Evolutionary conservation across 1,140 invertebrate species (phyloP).

Genomic region (Pomacea maculata): DNA sequence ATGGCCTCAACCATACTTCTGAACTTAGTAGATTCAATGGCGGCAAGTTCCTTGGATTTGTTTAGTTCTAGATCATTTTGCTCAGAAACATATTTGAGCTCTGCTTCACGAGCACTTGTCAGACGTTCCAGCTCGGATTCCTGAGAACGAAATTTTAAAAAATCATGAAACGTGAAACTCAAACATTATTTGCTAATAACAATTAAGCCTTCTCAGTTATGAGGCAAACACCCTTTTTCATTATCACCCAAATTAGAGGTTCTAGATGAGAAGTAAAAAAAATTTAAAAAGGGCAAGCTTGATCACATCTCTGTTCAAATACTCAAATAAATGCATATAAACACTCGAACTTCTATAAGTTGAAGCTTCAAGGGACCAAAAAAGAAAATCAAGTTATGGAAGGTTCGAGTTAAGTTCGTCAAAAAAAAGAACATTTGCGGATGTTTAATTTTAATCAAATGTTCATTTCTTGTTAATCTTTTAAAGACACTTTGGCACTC

Average conservation of each 20-base stretch:
- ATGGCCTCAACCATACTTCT: constrained; percentile 66
- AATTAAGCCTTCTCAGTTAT: not conserved
- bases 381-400: no score
- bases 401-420: no score
- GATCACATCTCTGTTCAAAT: not conserved
- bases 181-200: no score
- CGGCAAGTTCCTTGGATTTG: constrained; percentile 62
- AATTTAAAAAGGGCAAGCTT: not conserved
- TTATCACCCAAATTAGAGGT: not conserved
- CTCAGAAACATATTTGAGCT: constrained; percentile 64
- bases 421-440: no score
- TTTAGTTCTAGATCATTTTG: constrained; percentile 67
- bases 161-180: not conserved
- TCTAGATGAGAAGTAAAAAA: not conserved
- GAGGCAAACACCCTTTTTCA: not conserved
- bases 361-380: no score
- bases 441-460: no score
- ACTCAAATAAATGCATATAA: not conserved
- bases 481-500: no score
- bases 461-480: no score
- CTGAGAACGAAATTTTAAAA: not conserved
- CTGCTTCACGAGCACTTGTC: constrained; percentile 66
- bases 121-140: constrained; percentile 67
- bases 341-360: no score
- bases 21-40: constrained; percentile 68